Conservation (phyloP, 2,113 vertebrate genomes). For the Tachycineta bicolor region DNA sequence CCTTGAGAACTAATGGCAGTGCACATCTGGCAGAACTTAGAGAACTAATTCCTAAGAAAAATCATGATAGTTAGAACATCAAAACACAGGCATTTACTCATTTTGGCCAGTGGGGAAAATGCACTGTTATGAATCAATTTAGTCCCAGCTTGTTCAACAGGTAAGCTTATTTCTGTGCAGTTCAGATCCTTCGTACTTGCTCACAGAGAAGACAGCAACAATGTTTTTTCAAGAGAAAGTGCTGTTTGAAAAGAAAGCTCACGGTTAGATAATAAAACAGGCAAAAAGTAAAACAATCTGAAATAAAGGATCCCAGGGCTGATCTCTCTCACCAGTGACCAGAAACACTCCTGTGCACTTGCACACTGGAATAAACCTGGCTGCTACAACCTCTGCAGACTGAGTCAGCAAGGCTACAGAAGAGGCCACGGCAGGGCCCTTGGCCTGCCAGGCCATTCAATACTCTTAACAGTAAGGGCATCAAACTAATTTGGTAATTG, state of each 20-base stretch:
- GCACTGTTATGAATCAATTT: neutral
- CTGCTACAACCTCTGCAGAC: neutral
- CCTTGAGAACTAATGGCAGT: neutral
- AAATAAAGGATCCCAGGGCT: neutral
- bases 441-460: neutral
- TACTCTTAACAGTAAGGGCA: accelerated
- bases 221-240: neutral
- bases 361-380: neutral
- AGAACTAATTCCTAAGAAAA: neutral
- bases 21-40: neutral
- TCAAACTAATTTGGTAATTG: neutral
- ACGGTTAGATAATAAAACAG: neutral
- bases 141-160: neutral
- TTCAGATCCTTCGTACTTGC: neutral
- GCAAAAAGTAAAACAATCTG: neutral
- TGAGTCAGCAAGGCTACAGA: neutral
- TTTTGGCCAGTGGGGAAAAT: neutral
- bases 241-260: neutral
- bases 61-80: neutral
- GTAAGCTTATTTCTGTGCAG: neutral
- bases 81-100: neutral
- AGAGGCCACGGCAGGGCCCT: neutral
- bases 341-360: neutral
- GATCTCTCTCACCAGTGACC: neutral
- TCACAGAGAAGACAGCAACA: neutral